phyloP scores from a whole-genome alignment of 2,113 vertebrate genomes.

The Bubalus kerabau region DNA sequence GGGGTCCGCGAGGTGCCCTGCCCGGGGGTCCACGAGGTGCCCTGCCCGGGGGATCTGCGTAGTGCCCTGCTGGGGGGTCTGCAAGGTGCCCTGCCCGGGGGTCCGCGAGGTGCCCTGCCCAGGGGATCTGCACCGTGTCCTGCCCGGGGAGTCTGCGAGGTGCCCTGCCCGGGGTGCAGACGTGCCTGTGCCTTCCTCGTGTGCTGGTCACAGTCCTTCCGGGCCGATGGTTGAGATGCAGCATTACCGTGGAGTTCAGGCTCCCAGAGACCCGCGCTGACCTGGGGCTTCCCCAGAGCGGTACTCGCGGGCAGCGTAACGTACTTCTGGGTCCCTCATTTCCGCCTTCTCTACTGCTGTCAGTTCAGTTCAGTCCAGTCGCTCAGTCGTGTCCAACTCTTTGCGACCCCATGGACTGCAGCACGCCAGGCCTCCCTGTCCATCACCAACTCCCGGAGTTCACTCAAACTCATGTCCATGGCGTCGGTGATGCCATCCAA shows the following conservation, averaged over 20 bases:
- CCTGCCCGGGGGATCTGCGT: too few species aligned
- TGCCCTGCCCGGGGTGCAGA: not conserved
- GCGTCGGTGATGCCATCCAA: not conserved
- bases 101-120: too few species aligned
- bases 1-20: too few species aligned
- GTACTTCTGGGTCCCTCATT: too few species aligned
- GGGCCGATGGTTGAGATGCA: accelerated
- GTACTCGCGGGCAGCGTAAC: not conserved
- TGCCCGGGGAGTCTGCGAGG: too few species aligned
- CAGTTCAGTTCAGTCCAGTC: not conserved
- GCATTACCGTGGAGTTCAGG: accelerated
- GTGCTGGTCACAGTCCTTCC: not conserved
- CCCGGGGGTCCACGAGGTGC: accelerated
- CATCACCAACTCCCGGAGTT: not conserved
- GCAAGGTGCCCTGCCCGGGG: accelerated
- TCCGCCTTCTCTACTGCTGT: not conserved
- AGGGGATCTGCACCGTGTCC: too few species aligned
- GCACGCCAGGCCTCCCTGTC: not conserved
- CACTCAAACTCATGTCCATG: not conserved
- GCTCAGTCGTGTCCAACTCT: not conserved
- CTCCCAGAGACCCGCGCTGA: too few species aligned
- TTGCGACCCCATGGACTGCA: accelerated
- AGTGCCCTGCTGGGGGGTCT: too few species aligned
- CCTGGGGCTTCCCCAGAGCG: too few species aligned
- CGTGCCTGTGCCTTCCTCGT: not conserved